Percentiles rank a stretch among this genome's conserved stretches.
Evolutionary conservation across 2,113 vertebrate genomes (phyloP).

Genomic region (Mohoua ochrocephala): DNA sequence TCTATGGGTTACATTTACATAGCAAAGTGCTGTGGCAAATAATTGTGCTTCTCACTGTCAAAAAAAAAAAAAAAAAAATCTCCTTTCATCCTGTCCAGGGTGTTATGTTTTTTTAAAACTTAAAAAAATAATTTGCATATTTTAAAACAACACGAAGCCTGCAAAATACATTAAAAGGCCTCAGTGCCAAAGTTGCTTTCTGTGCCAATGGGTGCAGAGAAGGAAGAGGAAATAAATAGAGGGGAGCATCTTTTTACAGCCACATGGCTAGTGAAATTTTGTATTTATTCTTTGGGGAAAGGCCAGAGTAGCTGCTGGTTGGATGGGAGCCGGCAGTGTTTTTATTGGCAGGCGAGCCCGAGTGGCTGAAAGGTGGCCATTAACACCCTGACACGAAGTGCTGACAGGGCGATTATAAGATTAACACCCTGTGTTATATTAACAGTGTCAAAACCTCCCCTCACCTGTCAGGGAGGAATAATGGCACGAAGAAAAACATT

Average conservation of each 20-base stretch:
- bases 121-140: not conserved
- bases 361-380: conserved; percentile 78
- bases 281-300: conserved; percentile 5
- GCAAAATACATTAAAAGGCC: not conserved
- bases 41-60: not conserved
- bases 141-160: not conserved
- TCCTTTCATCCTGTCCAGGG: not conserved
- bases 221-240: not conserved
- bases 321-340: conserved; percentile 59
- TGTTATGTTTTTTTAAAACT: not conserved
- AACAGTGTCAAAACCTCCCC: conserved; percentile 70
- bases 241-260: not conserved
- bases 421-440: conserved; percentile 72
- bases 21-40: not conserved
- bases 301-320: conserved; percentile 56
- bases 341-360: conserved; percentile 69
- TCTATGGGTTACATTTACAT: not conserved
- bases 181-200: not conserved
- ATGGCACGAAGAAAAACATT: conserved; percentile 40
- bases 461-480: conserved; percentile 72
- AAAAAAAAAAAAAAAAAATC: not conserved
- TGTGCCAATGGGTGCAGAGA: not conserved
- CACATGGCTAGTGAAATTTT: not conserved
- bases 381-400: conserved; percentile 74
- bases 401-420: conserved; percentile 79